These are phyloP conservation scores for Folsomia manolachei DNA, from an alignment of 2,888 invertebrate species.

Conservation along the genomic window DNA sequence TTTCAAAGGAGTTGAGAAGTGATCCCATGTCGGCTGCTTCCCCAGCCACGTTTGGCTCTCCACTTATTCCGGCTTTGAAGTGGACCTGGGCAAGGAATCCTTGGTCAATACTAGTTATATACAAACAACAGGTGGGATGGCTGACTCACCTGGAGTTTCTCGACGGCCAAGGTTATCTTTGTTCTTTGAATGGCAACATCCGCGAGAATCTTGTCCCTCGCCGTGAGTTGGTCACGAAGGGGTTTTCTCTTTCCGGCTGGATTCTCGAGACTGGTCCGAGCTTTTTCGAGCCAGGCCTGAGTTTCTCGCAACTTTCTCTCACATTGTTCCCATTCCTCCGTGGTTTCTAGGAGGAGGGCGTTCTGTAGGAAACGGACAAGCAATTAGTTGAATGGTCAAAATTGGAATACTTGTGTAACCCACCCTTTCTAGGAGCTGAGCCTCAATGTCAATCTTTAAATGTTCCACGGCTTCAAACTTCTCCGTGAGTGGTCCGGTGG, in stretches of 20 bases:
- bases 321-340: constrained; percentile 94
- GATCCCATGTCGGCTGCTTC: constrained; percentile 67
- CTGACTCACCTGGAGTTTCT: constrained; percentile 75
- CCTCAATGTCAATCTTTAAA: constrained; percentile 79
- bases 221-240: constrained; percentile 77
- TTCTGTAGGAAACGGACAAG: constrained; percentile 60
- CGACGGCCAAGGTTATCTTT: constrained; percentile 81
- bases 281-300: constrained; percentile 83
- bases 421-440: constrained; percentile 79
- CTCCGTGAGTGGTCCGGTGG: constrained; percentile 78
- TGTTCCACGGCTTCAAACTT: constrained; percentile 83
- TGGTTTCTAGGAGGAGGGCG: constrained; percentile 81
- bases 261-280: constrained; percentile 71
- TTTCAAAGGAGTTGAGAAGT: constrained; percentile 67
- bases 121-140: background rate
- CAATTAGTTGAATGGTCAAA: background rate
- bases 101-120: background rate
- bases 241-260: constrained; percentile 82
- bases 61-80: constrained; percentile 78
- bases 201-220: constrained; percentile 68
- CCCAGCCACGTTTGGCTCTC: constrained; percentile 71
- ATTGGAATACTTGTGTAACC: constrained; percentile 39
- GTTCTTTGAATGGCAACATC: constrained; percentile 86
- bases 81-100: constrained; percentile 68
- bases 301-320: constrained; percentile 90